phyloP scores from a whole-genome alignment of 2,888 invertebrate species.

The Nudaria mundana region DNA sequence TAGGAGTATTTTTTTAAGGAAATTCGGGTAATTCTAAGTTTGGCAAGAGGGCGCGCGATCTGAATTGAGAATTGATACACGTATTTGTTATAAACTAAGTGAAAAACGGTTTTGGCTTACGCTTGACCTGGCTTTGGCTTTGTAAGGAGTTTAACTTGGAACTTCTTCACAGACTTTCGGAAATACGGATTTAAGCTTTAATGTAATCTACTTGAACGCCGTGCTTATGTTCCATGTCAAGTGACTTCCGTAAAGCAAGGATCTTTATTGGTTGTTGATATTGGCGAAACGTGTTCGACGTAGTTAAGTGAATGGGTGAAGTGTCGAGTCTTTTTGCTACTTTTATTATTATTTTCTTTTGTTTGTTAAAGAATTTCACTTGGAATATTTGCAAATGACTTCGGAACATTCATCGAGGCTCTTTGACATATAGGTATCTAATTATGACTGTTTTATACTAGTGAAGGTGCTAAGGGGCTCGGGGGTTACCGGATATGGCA shows the following conservation, averaged over 20 bases:
- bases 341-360: too few relatives aligned
- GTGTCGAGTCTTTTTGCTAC: too few relatives aligned
- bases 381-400: too few relatives aligned
- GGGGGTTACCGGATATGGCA: too few relatives aligned
- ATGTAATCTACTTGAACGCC: conserved; percentile 4
- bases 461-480: too few relatives aligned
- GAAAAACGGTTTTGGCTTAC: conserved; percentile 9
- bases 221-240: conserved; percentile 3
- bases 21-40: conserved; percentile 27
- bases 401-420: too few relatives aligned
- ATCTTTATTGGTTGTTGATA: not conserved
- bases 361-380: too few relatives aligned
- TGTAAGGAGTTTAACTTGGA: conserved; percentile 2
- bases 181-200: conserved; percentile 2
- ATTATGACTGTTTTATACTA: too few relatives aligned
- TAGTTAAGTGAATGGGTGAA: not conserved
- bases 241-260: not conserved
- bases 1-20: conserved; percentile 29
- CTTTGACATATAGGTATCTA: too few relatives aligned
- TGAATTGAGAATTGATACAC: conserved; percentile 24
- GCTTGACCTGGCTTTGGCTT: conserved; percentile 10
- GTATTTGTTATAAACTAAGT: conserved; percentile 13
- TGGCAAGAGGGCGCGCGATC: conserved; percentile 10
- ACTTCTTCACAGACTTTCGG: conserved; percentile 1
- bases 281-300: not conserved